Percentiles rank a stretch among this genome's conserved stretches.
Evolutionary conservation across 2,113 vertebrate genomes (phyloP).

Genomic region (Pica pica): DNA sequence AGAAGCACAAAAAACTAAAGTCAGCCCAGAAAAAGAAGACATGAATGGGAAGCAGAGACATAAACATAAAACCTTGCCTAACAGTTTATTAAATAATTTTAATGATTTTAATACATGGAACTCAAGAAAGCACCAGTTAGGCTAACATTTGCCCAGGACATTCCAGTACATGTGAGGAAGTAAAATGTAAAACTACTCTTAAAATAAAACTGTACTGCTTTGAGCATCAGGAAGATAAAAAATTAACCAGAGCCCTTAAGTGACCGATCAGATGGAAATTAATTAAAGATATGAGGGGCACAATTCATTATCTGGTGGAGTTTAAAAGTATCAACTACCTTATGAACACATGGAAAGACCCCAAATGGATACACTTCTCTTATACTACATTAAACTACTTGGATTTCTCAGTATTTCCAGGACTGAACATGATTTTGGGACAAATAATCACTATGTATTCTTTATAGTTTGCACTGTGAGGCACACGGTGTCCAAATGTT

Average conservation of each 20-base stretch:
- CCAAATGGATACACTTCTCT: neutral
- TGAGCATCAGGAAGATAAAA: neutral
- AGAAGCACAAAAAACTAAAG: neutral
- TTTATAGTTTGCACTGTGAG: neutral
- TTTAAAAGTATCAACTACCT: neutral
- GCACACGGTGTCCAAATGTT: neutral
- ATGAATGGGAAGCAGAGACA: neutral
- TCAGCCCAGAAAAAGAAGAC: neutral
- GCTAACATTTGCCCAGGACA: neutral
- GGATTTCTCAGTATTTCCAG: neutral
- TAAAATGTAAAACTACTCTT: neutral
- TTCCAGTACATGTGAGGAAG: neutral
- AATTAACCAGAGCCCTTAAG: neutral
- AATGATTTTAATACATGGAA: neutral
- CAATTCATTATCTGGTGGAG: neutral
- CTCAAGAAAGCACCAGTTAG: neutral
- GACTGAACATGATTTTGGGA: neutral
- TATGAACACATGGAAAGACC: neutral
- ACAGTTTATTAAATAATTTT: neutral
- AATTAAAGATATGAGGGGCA: neutral
- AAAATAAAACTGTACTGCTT: neutral
- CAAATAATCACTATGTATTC: neutral
- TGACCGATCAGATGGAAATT: neutral
- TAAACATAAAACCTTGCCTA: neutral
- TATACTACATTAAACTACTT: neutral